These are phyloP conservation scores for Troides aeacus DNA, from an alignment of 2,888 invertebrate genomes.

Conservation along the genomic window DNA sequence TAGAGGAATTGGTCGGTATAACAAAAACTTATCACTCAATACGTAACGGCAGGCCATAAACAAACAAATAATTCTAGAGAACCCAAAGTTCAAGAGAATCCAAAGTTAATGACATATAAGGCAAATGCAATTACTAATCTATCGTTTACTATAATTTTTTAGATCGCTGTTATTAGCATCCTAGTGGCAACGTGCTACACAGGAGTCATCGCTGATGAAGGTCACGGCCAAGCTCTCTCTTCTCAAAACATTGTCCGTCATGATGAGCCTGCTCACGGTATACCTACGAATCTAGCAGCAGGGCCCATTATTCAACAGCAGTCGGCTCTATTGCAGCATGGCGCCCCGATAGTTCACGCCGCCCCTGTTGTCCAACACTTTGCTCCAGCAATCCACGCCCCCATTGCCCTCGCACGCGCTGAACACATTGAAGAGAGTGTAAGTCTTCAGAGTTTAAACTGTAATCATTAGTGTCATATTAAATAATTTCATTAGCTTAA, in stretches of 20 bases:
- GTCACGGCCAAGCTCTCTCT: conserved; percentile 61
- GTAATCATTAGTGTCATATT: too few species aligned
- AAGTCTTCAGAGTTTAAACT: conserved; percentile 28
- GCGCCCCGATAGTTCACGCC: conserved; percentile 46
- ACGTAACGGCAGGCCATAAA: too few species aligned
- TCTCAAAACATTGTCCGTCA: conserved; percentile 70
- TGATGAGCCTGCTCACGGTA: conserved; percentile 56
- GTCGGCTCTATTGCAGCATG: conserved; percentile 30
- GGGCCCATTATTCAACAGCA: conserved; percentile 41
- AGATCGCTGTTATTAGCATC: conserved; percentile 67
- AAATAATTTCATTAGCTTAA: too few species aligned
- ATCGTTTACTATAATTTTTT: conserved; percentile 33
- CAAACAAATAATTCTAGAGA: not conserved
- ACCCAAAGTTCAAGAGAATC: not conserved
- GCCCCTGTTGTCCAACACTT: conserved; percentile 44
- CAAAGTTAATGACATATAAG: not conserved
- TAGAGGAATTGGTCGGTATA: too few species aligned
- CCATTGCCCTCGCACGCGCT: conserved; percentile 45
- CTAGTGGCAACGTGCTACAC: conserved; percentile 72
- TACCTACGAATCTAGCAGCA: conserved; percentile 43
- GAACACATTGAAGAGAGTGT: conserved; percentile 46
- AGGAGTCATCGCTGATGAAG: conserved; percentile 58
- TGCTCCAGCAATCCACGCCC: conserved; percentile 44
- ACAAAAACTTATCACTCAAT: too few species aligned
- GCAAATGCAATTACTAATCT: not conserved